phyloP scores from a whole-genome alignment of 2,113 vertebrate species.

The Esox niger region DNA sequence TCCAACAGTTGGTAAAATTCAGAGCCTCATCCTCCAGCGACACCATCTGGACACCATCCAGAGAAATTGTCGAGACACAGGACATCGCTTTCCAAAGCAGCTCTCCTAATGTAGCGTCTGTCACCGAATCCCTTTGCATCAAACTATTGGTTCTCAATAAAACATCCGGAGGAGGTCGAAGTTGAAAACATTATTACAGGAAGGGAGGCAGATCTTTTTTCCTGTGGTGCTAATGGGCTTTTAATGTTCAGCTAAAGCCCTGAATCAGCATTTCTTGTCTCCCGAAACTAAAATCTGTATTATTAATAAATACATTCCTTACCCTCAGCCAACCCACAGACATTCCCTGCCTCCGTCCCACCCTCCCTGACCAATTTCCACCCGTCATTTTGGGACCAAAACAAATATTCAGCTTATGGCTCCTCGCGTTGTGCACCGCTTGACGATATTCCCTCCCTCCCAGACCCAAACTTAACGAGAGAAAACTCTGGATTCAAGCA shows the following conservation, averaged over 20 bases:
- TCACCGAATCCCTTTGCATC: too few species aligned
- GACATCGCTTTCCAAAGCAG: too few species aligned
- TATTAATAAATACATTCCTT: constrained; percentile 31
- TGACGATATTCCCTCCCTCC: background rate
- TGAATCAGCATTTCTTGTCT: constrained; percentile 11
- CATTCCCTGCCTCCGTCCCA: background rate
- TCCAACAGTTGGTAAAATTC: too few species aligned
- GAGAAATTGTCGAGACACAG: too few species aligned
- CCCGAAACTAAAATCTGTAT: constrained; percentile 20
- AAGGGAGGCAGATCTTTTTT: background rate
- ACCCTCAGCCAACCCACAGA: background rate
- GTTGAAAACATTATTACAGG: background rate
- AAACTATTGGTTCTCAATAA: background rate
- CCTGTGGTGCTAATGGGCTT: constrained; percentile 14
- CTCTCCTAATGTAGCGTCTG: too few species aligned
- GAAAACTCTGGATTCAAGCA: background rate
- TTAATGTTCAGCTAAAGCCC: background rate
- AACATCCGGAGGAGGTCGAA: background rate
- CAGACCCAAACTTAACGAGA: background rate
- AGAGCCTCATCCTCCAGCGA: too few species aligned
- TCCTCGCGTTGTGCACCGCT: background rate
- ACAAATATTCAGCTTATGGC: constrained; percentile 1
- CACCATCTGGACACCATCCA: too few species aligned
- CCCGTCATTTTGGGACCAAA: background rate
- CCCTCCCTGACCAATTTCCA: constrained; percentile 12